Evolutionary conservation across 2,113 vertebrate genomes (phyloP).

Genomic region (Acanthisitta chloris): DNA sequence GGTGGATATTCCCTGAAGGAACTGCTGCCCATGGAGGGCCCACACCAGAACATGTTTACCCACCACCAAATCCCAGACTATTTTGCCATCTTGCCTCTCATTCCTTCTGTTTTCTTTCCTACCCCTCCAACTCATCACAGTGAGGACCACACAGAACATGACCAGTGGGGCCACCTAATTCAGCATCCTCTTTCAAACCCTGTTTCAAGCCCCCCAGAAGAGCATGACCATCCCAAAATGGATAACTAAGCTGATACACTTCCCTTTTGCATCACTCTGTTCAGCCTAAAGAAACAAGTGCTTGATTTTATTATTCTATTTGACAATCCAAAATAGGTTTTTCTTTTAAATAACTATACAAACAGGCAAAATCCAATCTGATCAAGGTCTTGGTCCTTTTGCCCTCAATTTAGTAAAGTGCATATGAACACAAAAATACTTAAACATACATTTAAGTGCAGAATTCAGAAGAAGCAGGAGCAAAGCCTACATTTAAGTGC

Average conservation of each 20-base stretch:
- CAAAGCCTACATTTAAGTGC: background rate
- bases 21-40: background rate
- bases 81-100: background rate
- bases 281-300: background rate
- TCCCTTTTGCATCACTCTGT: background rate
- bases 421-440: background rate
- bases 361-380: background rate
- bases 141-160: background rate
- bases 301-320: background rate
- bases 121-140: rapidly evolving
- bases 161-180: background rate
- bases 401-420: background rate
- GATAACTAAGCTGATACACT: rapidly evolving
- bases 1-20: background rate
- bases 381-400: background rate
- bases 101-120: background rate
- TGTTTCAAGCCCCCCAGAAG: background rate
- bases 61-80: background rate
- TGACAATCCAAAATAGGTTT: background rate
- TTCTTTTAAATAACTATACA: background rate
- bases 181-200: background rate
- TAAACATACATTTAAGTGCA: background rate
- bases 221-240: rapidly evolving
- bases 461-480: background rate
- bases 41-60: background rate